phyloP scores from a whole-genome alignment of 2,888 invertebrate genomes.

The Ennomos erosarius region DNA sequence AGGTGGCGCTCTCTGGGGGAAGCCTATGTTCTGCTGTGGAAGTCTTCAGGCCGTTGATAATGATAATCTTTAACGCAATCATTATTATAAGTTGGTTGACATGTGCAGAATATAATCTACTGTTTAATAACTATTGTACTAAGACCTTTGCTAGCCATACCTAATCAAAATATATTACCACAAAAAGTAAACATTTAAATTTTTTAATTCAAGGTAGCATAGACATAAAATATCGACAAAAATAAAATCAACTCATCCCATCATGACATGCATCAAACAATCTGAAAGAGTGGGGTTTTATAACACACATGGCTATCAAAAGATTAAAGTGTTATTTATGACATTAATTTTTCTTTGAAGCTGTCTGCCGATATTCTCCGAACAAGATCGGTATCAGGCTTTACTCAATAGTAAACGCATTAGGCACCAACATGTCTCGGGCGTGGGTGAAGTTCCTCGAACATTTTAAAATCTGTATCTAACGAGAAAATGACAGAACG shows the following conservation, averaged over 20 bases:
- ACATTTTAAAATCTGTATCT: slow-evolving; percentile 54
- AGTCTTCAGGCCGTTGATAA: no score
- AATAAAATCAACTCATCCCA: slow-evolving; percentile 10
- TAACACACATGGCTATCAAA: slow-evolving; percentile 30
- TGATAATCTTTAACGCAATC: no score
- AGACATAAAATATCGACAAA: background rate
- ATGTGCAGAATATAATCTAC: no score
- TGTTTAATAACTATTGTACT: no score
- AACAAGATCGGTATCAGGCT: slow-evolving; percentile 71
- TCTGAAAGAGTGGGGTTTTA: slow-evolving; percentile 11
- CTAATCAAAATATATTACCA: no score
- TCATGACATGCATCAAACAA: slow-evolving; percentile 12
- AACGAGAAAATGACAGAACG: slow-evolving; percentile 65
- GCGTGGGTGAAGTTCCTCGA: slow-evolving; percentile 70
- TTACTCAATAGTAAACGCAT: slow-evolving; percentile 73
- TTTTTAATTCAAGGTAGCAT: no score
- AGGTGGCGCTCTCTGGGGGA: no score
- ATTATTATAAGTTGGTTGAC: no score
- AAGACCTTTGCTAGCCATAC: no score
- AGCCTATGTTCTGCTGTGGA: no score
- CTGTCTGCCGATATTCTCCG: slow-evolving; percentile 53
- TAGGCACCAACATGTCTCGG: slow-evolving; percentile 62
- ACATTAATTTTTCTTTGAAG: slow-evolving; percentile 59
- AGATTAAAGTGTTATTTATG: slow-evolving; percentile 54
- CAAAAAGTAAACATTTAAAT: no score